Evolutionary conservation across 64 coral and sea anemone species (phyloP).

Genomic region (Montipora sp.): DNA sequence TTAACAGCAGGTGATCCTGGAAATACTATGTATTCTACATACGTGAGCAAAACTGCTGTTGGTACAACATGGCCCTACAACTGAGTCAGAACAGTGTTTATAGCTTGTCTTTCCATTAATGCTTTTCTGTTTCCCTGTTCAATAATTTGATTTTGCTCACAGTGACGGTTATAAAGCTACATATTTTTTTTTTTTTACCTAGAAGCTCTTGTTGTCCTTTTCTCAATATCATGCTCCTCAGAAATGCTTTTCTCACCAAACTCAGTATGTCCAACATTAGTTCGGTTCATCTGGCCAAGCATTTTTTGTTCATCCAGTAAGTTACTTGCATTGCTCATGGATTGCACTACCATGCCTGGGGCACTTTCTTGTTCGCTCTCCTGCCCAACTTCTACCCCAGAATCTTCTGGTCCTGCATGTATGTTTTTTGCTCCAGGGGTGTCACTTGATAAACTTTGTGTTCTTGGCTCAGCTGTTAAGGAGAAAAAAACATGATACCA

Average conservation of each 20-base stretch:
- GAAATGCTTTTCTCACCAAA: conserved; percentile 34
- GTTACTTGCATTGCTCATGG: background rate
- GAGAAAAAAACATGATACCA: background rate
- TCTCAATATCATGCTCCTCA: background rate
- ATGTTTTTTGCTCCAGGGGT: conserved; percentile 58
- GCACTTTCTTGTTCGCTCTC: conserved; percentile 86
- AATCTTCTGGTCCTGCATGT: conserved; percentile 69
- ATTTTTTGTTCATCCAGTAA: background rate
- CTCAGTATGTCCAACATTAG: background rate
- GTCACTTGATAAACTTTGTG: background rate
- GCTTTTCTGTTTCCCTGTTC: no score
- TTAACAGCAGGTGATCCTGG: no score
- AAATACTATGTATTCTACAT: no score
- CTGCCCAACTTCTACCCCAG: conserved; percentile 85
- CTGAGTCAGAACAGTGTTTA: no score
- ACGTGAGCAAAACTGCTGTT: no score
- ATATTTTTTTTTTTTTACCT: background rate
- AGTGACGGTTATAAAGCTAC: no score
- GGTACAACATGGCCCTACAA: no score
- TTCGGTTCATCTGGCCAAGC: background rate
- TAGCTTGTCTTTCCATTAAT: no score
- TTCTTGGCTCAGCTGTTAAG: background rate
- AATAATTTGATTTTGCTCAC: no score
- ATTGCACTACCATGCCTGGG: conserved; percentile 13
- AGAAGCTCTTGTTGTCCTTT: background rate